phyloP scores from a whole-genome alignment of 2,797 vertebrate species.

The Pangasius djambal region DNA sequence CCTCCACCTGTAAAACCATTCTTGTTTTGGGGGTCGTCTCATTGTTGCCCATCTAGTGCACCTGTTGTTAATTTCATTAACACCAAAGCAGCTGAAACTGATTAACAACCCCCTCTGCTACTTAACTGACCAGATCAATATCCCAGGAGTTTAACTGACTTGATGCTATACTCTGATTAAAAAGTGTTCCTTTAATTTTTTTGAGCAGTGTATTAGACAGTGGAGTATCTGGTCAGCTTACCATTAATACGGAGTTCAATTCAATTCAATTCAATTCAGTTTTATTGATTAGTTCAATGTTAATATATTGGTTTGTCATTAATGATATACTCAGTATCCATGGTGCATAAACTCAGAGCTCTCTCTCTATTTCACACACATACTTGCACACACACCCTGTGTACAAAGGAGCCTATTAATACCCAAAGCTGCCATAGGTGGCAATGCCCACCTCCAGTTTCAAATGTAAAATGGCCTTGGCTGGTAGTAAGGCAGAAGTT shows the following conservation, averaged over 20 bases:
- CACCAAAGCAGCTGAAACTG: no score
- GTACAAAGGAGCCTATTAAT: constrained; percentile 56
- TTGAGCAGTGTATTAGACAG: not conserved
- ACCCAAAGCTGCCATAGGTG: constrained; percentile 63
- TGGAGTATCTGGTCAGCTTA: not conserved
- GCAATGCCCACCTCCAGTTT: constrained; percentile 63
- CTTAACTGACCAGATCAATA: no score
- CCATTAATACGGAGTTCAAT: not conserved
- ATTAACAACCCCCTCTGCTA: no score
- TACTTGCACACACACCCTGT: constrained; percentile 48
- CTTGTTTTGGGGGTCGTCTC: no score
- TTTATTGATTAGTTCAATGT: no score
- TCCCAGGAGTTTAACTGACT: no score
- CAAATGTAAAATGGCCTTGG: constrained; percentile 54
- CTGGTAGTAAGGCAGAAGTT: constrained; percentile 56
- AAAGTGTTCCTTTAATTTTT: no score
- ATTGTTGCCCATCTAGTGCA: no score
- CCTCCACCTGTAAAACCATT: no score
- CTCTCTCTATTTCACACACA: constrained; percentile 24
- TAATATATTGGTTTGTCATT: constrained; percentile 5
- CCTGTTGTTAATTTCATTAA: no score
- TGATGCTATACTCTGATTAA: no score
- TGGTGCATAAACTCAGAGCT: not conserved
- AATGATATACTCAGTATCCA: not conserved
- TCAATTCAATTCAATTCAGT: no score